Conservation (phyloP, 2,888 invertebrate species). For the Amphipoea lucens region DNA sequence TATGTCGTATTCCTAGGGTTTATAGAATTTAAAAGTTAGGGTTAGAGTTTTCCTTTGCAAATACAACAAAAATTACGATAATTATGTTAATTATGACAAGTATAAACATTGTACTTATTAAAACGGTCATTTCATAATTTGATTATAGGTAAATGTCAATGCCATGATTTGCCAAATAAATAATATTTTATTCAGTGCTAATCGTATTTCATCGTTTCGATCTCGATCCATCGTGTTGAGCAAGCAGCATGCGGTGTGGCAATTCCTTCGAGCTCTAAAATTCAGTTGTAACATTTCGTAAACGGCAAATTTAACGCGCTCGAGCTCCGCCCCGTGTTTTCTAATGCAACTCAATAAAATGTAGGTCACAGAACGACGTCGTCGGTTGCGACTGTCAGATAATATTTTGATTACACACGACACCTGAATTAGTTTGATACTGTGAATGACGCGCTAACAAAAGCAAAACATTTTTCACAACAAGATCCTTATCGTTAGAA, state of each 20-base stretch:
- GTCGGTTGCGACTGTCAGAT: constrained; percentile 69
- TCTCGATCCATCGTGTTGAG: constrained; percentile 84
- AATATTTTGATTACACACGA: constrained; percentile 65
- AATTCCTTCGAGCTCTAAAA: constrained; percentile 86
- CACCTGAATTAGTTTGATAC: constrained; percentile 59
- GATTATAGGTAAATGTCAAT: constrained; percentile 22
- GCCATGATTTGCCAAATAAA: constrained; percentile 36
- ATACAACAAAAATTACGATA: not conserved
- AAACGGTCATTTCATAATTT: constrained; percentile 5
- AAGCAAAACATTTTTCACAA: constrained; percentile 9
- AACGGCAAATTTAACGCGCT: constrained; percentile 88
- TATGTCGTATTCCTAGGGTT: constrained; percentile 46
- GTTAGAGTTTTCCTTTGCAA: constrained; percentile 1
- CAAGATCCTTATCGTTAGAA: constrained; percentile 3
- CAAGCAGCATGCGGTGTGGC: constrained; percentile 83
- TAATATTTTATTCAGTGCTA: constrained; percentile 58
- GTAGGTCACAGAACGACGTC: constrained; percentile 84
- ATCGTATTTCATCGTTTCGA: constrained; percentile 79
- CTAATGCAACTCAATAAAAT: constrained; percentile 87
- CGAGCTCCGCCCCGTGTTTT: constrained; percentile 86
- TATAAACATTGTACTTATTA: constrained; percentile 2
- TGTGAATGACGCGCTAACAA: constrained; percentile 21
- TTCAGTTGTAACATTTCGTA: constrained; percentile 89
- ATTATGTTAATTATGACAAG: not conserved
- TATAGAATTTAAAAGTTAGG: constrained; percentile 26